A percentile compares a stretch with the other conserved stretches of the same genome.
These are phyloP conservation scores for Setophaga coronata DNA, from an alignment of 2,113 vertebrate genomes.

Conservation along the genomic window DNA sequence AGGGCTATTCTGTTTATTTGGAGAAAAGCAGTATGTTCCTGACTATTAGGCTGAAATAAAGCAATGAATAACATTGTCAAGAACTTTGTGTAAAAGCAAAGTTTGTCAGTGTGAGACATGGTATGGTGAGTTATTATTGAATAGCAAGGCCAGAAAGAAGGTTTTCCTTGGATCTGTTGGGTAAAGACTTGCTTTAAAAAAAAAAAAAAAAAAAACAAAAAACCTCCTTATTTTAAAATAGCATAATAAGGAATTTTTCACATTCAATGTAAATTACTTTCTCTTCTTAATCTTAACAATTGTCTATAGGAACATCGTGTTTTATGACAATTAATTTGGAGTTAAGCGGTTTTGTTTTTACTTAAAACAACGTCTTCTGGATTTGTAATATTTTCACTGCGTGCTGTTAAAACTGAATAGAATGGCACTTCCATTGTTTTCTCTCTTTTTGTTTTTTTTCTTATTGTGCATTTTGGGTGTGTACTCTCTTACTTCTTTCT, in stretches of 20 bases:
- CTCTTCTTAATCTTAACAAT: not conserved
- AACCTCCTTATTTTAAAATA: not conserved
- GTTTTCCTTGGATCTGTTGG: not conserved
- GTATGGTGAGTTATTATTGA: not conserved
- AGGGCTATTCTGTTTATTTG: slow-evolving; percentile 26
- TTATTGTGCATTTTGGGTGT: not conserved
- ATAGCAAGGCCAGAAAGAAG: not conserved
- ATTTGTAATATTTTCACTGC: not conserved
- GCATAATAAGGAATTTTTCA: not conserved
- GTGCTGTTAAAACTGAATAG: not conserved
- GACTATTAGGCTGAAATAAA: not conserved
- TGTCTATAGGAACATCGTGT: not conserved
- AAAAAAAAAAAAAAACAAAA: not conserved
- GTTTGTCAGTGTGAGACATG: not conserved
- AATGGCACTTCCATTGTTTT: not conserved
- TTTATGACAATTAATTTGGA: not conserved
- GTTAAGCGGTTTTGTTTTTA: not conserved
- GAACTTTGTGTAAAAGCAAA: slow-evolving; percentile 9
- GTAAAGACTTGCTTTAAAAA: not conserved
- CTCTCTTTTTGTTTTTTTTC: not conserved
- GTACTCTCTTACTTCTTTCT: not conserved
- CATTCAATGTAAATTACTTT: not conserved
- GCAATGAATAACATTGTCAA: not conserved
- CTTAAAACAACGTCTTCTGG: not conserved
- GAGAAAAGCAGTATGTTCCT: not conserved